A percentile compares a stretch with the other conserved stretches of the same genome.
Evolutionary conservation across 1,140 invertebrate species (phyloP).

Genomic region (Drosophila eugracilis): DNA sequence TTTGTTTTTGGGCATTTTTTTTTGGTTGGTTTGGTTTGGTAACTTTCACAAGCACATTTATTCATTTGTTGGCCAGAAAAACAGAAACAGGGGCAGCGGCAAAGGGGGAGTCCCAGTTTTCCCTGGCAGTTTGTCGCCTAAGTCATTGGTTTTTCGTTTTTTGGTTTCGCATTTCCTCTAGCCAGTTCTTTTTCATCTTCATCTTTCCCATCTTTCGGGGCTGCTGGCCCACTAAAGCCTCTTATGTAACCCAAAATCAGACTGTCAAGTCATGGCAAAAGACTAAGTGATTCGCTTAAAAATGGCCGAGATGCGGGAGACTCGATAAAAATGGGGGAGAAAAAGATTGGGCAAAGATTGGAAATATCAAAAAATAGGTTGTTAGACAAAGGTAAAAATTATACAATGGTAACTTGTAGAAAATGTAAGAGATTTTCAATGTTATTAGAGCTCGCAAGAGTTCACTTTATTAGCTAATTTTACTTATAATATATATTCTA

Average conservation of each 20-base stretch:
- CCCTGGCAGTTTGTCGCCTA: constrained; percentile 47
- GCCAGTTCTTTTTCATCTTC: background rate
- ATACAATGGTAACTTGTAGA: no score
- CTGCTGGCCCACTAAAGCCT: constrained; percentile 35
- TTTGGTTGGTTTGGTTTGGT: constrained; percentile 23
- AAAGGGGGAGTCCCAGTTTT: background rate
- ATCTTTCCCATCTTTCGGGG: background rate
- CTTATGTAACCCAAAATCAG: constrained; percentile 36
- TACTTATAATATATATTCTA: no score
- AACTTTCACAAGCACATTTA: constrained; percentile 62
- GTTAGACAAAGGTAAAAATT: background rate
- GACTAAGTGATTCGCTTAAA: constrained; percentile 17
- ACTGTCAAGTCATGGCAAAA: constrained; percentile 32
- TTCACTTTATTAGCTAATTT: no score
- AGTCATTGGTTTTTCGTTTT: constrained; percentile 49
- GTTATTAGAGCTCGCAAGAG: no score
- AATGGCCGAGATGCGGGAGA: constrained; percentile 13
- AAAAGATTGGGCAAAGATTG: constrained; percentile 5
- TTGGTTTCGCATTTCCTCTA: background rate
- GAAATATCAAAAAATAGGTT: background rate
- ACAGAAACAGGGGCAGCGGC: background rate
- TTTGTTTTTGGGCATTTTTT: constrained; percentile 37
- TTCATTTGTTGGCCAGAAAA: constrained; percentile 20
- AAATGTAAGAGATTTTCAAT: no score
- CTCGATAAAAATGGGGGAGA: background rate